Conservation (phyloP, 2,113 vertebrate genomes). For the Trichomycterus rosablanca region DNA sequence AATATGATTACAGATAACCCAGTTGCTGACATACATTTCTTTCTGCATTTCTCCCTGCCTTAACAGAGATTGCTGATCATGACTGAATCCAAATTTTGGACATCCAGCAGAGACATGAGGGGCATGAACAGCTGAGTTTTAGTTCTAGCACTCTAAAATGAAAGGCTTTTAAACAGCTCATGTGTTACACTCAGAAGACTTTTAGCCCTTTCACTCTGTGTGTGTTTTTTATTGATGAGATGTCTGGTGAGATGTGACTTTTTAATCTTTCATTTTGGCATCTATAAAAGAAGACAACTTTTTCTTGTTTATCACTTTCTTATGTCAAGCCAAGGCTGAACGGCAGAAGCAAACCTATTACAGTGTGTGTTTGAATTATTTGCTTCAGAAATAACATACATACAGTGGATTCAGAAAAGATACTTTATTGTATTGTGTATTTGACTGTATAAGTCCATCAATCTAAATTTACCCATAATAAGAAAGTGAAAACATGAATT, state of each 20-base stretch:
- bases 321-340: constrained; percentile 5
- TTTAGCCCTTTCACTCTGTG: constrained; percentile 39
- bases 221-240: constrained; percentile 48
- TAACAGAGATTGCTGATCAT: too few species aligned
- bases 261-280: constrained; percentile 63
- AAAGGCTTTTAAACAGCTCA: constrained; percentile 5
- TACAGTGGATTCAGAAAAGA: too few species aligned
- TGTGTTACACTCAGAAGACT: constrained; percentile 48
- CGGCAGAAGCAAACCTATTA: constrained; percentile 14
- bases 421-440: too few species aligned
- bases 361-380: constrained; percentile 14
- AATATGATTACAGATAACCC: constrained; percentile 15
- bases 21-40: not conserved
- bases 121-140: not conserved
- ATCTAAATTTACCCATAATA: too few species aligned
- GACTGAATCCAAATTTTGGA: too few species aligned
- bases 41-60: not conserved
- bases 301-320: constrained; percentile 21
- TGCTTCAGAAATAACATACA: too few species aligned
- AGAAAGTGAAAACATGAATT: too few species aligned
- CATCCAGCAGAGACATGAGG: not conserved
- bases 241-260: constrained; percentile 49
- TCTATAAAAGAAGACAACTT: constrained; percentile 50
- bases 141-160: constrained; percentile 3
- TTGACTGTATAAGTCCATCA: too few species aligned